Conservation (phyloP, 2,797 vertebrate genomes). For the Cirrhinus molitorella region DNA sequence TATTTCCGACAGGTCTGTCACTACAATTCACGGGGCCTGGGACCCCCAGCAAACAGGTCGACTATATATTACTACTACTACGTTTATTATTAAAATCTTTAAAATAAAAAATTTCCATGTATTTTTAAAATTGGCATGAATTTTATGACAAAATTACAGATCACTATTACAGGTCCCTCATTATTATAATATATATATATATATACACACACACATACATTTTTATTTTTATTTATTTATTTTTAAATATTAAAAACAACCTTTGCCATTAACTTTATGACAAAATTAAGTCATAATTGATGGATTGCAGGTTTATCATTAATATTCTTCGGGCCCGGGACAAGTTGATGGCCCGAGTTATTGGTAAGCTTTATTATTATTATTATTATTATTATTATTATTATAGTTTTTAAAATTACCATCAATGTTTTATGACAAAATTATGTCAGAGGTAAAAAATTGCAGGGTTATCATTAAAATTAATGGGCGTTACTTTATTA, state of each 20-base stretch:
- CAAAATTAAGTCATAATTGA: neutral
- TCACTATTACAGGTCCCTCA: too few relatives aligned
- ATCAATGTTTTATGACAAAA: too few relatives aligned
- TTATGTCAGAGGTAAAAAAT: too few relatives aligned
- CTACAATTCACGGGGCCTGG: neutral
- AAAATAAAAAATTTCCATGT: neutral
- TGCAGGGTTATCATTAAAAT: too few relatives aligned
- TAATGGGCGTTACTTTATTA: too few relatives aligned
- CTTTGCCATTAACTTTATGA: neutral
- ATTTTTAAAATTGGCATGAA: neutral
- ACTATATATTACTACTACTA: neutral
- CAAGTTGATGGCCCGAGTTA: neutral
- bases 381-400: neutral
- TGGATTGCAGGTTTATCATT: neutral
- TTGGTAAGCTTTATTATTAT: neutral
- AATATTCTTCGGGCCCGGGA: neutral
- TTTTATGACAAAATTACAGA: neutral
- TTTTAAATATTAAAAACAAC: neutral
- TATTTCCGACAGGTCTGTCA: neutral
- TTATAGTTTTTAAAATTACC: neutral
- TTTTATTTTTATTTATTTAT: neutral
- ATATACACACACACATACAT: too few relatives aligned
- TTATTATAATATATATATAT: too few relatives aligned
- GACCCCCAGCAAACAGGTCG: too few relatives aligned
- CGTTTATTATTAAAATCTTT: neutral